phyloP scores from a whole-genome alignment of 2,113 vertebrate genomes.

The Patagioenas fasciata region DNA sequence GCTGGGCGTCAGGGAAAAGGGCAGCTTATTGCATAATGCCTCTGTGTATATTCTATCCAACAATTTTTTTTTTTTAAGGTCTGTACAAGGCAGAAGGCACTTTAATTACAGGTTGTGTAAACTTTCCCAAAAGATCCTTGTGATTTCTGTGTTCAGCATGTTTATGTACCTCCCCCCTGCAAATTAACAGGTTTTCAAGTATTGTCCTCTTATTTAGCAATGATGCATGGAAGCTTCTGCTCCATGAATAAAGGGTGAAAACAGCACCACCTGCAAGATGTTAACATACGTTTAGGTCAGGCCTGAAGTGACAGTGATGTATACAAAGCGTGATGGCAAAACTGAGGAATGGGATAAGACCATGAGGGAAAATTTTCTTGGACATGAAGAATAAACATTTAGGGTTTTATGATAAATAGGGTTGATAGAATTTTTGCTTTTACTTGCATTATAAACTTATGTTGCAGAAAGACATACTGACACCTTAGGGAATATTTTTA shows the following conservation, averaged over 20 bases:
- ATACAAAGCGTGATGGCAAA: background rate
- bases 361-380: background rate
- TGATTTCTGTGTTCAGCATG: background rate
- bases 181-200: conserved; percentile 34
- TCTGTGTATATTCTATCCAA: background rate
- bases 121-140: conserved; percentile 1
- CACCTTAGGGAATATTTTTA: background rate
- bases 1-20: background rate
- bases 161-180: background rate
- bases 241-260: background rate
- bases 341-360: background rate
- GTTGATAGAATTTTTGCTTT: background rate
- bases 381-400: background rate
- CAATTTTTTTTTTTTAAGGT: background rate
- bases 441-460: background rate
- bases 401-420: background rate
- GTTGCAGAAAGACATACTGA: background rate
- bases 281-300: background rate
- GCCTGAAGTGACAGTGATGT: background rate
- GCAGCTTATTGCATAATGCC: background rate
- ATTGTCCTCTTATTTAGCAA: conserved; percentile 1
- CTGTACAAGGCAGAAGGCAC: conserved; percentile 21
- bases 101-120: conserved; percentile 43
- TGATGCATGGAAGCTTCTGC: background rate
- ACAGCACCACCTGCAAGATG: background rate